Evolutionary conservation across 2,797 vertebrate species (phyloP), one percentile per base, ranked within the genome.

Genomic region (Sebastes elongatus): DNA sequence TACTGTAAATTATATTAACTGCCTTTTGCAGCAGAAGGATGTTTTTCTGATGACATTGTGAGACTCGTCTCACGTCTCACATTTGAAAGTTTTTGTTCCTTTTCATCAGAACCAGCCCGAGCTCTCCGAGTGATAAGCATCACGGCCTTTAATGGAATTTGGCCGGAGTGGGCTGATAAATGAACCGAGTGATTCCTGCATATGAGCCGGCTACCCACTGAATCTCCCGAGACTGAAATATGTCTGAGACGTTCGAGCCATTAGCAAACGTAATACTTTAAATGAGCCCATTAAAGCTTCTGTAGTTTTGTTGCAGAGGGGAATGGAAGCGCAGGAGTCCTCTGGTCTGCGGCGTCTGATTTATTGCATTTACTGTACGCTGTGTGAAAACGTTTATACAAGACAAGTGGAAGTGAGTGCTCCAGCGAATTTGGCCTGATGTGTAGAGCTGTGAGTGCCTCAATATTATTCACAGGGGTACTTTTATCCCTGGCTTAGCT

Each of bases 401-500:
- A 78, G 71, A 79, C 74, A 64, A 77, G 82, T 85, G 76, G 74
- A 82, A 86, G 77, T 65, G 80, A 85, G 79, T 59, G 82, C 83
- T 83, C 73, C 63, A 35, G 85, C 83, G 85, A 78, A 87, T 90
- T 82, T 88, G 75, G 81, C 86, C 78, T 87, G 84, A 90, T 84
- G 84, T 81, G 76, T 59, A 10, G 82, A 74, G 72, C 76, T 79
- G 75, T 69, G 80, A 86, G 83, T 80, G 85, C 22, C 56, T 71
- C 87, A 82, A 85, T 90, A 86, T 93, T 89, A 90, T 92, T 93
- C 86, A 89, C 88, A 82, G 72, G 80, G 90, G 78, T 49, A 76
- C 82, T 89, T 88, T 88, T 88, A 86, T 86, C 85, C 83, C 69
- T 52, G 68, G 81, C 87, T 88, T 85, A 83, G 85, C 88, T 88